Base-by-base conservation (phyloP, 2,888 invertebrate species). In the Pemphredon lugubris region DNA sequence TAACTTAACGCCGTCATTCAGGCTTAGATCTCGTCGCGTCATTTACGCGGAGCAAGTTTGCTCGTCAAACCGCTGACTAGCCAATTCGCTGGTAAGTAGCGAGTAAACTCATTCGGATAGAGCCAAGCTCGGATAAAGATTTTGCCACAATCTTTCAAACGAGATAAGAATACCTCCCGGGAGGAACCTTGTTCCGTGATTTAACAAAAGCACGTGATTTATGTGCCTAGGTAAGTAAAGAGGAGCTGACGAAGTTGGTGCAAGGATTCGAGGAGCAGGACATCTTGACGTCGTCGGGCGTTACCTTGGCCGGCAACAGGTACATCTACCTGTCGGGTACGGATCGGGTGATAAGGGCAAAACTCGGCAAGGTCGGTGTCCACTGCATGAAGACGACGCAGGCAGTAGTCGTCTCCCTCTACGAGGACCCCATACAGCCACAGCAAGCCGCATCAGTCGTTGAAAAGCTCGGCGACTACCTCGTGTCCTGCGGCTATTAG, bases 341-440 rank as follows among this genome's bases (percentile, higher is more conserved):
- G 92, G 96, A 97, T 90, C 95, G 95, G 91, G 96, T 97, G 89
- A 95, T 97, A 91, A 95, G 97, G 92, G 96, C 96, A 91, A 97
- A 97, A 92, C 93, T 96, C 88, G 96, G 96, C 91, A 96, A 96
- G 92, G 95, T 96, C 90, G 97, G 97, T 89, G 96, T 97, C 84
- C 97, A 97, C 91, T 97, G 96, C 95, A 96, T 97, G 96, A 97
- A 97, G 93, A 97, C 97, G 91, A 93, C 94, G 92, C 97, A 97
- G 94, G 96, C 97, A 90, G 95, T 97, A 91, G 96, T 97, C 91
- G 95, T 97, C 91, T 96, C 97, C 91, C 94, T 97, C 91, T 97
- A 97, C 91, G 96, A 97, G 94, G 97, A 97, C 92, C 97, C 97
- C 90, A 96, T 97, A 92, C 97, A 97, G 93, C 97, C 97, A 91